Evolutionary conservation across 2,797 vertebrate genomes (phyloP).

Genomic region (Tenualosa thibaudeaui): DNA sequence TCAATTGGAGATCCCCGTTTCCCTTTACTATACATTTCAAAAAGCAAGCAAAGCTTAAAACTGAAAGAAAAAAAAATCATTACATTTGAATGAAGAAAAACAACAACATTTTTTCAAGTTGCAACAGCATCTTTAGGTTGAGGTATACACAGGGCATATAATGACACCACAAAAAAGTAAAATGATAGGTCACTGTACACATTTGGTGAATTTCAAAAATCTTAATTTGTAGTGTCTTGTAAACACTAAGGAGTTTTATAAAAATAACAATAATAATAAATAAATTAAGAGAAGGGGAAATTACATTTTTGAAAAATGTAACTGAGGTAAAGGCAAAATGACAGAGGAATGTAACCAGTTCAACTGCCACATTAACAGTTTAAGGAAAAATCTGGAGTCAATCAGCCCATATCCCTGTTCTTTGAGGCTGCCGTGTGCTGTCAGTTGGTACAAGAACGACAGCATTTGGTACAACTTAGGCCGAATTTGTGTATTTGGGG

Average conservation of each 20-base stretch:
- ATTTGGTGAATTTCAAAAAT: slow-evolving; percentile 15
- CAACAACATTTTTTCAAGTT: not conserved
- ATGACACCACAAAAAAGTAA: not conserved
- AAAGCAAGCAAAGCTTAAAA: not conserved
- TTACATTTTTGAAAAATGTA: not conserved
- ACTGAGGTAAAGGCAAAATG: not conserved
- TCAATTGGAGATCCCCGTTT: not conserved
- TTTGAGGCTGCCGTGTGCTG: too few relatives aligned
- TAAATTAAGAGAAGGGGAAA: not conserved
- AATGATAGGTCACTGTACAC: not conserved
- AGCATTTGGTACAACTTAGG: too few relatives aligned
- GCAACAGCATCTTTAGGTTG: not conserved
- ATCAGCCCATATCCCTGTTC: too few relatives aligned
- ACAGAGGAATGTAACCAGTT: not conserved
- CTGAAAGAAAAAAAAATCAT: not conserved
- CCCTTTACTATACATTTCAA: not conserved
- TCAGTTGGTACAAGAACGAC: too few relatives aligned
- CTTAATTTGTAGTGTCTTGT: not conserved
- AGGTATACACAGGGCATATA: not conserved
- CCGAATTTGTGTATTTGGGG: too few relatives aligned
- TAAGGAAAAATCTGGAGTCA: not conserved
- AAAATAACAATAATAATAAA: too few relatives aligned
- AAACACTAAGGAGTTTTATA: not conserved
- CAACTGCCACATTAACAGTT: not conserved
- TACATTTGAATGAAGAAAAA: too few relatives aligned